A percentile compares a stretch with the other conserved stretches of the same genome.
Conservation (phyloP, 1,140 invertebrate species). For the Pseudomyrmex cubaensis region DNA sequence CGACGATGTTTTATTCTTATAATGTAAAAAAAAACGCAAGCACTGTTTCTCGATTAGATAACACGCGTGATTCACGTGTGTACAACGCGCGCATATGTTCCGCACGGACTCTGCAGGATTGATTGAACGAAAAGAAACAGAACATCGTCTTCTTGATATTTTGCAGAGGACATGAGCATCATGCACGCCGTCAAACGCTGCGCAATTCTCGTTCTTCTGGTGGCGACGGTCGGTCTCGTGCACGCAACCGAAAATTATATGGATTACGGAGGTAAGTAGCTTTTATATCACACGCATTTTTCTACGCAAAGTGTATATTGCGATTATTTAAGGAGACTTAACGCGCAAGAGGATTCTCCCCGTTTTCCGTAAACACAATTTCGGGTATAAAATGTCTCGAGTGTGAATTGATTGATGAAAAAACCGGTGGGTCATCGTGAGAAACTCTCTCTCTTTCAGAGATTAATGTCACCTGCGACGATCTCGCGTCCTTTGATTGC, state of each 20-base stretch:
- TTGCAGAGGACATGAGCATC: constrained; percentile 46
- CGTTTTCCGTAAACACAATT: too few relatives aligned
- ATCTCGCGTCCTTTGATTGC: background rate
- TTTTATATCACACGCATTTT: too few relatives aligned
- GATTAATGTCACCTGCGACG: constrained; percentile 2
- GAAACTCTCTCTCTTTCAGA: background rate
- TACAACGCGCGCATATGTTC: background rate
- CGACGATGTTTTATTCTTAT: background rate
- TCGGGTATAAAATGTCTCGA: background rate
- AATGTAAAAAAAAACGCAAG: background rate
- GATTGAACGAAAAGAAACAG: background rate
- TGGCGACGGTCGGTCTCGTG: constrained; percentile 57
- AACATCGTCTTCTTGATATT: constrained; percentile 58
- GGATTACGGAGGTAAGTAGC: constrained; percentile 76
- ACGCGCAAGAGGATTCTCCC: too few relatives aligned
- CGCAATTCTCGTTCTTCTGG: constrained; percentile 41
- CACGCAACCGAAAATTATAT: constrained; percentile 74
- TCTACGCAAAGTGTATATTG: too few relatives aligned
- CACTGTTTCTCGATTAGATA: constrained; percentile 48
- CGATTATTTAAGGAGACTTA: too few relatives aligned
- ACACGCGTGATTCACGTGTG: background rate
- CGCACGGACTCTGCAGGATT: background rate
- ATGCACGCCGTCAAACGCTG: constrained; percentile 63
- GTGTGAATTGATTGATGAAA: background rate
- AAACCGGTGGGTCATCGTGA: background rate